Conservation (phyloP, 2,113 vertebrate genomes). For the Chrysemys picta region DNA sequence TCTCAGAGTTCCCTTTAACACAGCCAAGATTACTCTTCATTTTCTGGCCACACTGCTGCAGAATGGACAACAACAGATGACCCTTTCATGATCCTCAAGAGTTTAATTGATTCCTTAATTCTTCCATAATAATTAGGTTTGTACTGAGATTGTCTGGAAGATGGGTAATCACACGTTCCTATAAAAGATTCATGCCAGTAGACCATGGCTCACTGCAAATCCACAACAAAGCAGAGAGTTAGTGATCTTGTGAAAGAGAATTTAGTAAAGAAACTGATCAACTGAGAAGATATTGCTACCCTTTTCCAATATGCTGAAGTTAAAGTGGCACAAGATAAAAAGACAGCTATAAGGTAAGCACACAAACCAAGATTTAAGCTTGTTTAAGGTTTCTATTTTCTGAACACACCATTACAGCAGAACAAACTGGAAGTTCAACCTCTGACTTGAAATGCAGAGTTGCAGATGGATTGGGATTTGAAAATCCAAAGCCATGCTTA, state of each 20-base stretch:
- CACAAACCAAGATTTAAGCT: background rate
- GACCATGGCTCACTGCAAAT: background rate
- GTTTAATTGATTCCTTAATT: background rate
- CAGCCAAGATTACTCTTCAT: background rate
- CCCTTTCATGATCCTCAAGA: background rate
- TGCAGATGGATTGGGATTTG: background rate
- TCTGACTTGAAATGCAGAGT: background rate
- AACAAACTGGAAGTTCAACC: background rate
- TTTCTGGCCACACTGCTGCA: background rate
- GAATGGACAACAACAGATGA: background rate
- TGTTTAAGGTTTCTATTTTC: background rate
- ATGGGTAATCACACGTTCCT: background rate
- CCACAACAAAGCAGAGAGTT: background rate
- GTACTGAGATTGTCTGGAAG: background rate
- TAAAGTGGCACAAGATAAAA: background rate
- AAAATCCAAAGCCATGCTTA: background rate
- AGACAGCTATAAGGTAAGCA: background rate
- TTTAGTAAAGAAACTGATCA: background rate
- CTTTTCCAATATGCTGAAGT: background rate
- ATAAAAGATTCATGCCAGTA: background rate
- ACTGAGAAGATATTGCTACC: background rate
- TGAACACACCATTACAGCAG: background rate
- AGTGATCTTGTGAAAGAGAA: background rate
- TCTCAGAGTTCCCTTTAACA: background rate
- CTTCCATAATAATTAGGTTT: background rate